Percentiles rank a stretch among this genome's conserved stretches.
Conservation (phyloP, 1,140 invertebrate species). For the Heliconius nattereri region DNA sequence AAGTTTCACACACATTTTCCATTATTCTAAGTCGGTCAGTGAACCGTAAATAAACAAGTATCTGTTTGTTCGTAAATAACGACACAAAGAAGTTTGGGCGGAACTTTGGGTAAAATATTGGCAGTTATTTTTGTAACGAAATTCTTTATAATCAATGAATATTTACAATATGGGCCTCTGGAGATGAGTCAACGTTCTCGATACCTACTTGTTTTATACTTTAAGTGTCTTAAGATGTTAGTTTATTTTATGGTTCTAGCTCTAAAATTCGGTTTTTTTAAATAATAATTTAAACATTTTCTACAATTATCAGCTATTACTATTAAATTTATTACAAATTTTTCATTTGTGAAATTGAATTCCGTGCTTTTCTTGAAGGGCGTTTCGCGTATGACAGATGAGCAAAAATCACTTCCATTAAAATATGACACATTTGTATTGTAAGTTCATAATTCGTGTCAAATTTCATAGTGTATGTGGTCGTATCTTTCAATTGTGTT, state of each 20-base stretch:
- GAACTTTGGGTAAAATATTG: conserved; percentile 38
- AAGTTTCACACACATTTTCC: background rate
- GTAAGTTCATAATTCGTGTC: too few relatives aligned
- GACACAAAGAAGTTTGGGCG: conserved; percentile 41
- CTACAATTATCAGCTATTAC: too few relatives aligned
- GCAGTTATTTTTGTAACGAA: conserved; percentile 40
- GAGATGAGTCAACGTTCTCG: conserved; percentile 4
- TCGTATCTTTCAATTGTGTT: too few relatives aligned
- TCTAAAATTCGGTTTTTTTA: background rate
- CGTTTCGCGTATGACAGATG: too few relatives aligned
- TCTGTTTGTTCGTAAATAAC: conserved; percentile 40
- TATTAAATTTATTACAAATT: too few relatives aligned
- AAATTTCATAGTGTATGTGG: too few relatives aligned
- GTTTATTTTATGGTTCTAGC: background rate
- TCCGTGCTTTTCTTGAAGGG: too few relatives aligned
- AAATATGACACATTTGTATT: too few relatives aligned
- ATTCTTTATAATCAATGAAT: conserved; percentile 29
- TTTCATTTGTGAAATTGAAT: too few relatives aligned
- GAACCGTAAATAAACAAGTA: conserved; percentile 34
- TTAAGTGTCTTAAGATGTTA: background rate
- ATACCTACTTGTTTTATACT: background rate
- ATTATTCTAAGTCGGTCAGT: conserved; percentile 7
- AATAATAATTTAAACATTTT: background rate
- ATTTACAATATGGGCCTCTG: background rate
- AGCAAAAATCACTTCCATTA: too few relatives aligned